Evolutionary conservation across 2,888 invertebrate genomes (phyloP).

Genomic region (Anaspis maculata): DNA sequence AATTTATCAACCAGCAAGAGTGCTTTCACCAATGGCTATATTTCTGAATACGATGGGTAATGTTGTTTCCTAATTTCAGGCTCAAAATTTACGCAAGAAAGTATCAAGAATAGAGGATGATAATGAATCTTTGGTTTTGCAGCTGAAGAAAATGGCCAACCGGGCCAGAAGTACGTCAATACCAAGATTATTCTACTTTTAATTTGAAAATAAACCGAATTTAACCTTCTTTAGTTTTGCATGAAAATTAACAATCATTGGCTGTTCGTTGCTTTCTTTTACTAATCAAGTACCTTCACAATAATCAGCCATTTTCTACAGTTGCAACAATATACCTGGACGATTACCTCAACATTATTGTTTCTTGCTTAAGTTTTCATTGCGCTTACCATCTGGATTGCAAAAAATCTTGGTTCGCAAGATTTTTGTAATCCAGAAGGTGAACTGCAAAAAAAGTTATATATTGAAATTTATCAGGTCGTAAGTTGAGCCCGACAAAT

Average conservation of each 20-base stretch:
- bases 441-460: conserved; percentile 1
- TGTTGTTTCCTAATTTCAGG: conserved; percentile 51
- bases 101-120: conserved; percentile 91
- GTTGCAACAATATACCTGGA: no score
- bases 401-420: no score
- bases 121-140: conserved; percentile 90
- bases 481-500: conserved; percentile 59
- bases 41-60: conserved; percentile 36
- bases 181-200: conserved; percentile 5
- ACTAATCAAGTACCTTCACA: no score
- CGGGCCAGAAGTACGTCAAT: conserved; percentile 69
- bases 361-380: conserved; percentile 21
- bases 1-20: conserved; percentile 26
- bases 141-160: conserved; percentile 93
- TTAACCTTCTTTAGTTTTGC: no score
- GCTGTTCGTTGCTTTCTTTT: conserved; percentile 1
- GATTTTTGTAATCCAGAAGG: no score
- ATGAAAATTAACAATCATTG: conserved; percentile 9
- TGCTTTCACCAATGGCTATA: conserved; percentile 36
- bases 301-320: conserved; percentile 51
- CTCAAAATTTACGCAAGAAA: conserved; percentile 80
- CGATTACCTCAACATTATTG: no score
- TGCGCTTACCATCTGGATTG: background rate
- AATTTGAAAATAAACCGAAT: no score
- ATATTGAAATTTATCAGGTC: conserved; percentile 52